Evolutionary conservation across 2,797 vertebrate genomes (phyloP).

Genomic region (Enteromius trimaculatus): DNA sequence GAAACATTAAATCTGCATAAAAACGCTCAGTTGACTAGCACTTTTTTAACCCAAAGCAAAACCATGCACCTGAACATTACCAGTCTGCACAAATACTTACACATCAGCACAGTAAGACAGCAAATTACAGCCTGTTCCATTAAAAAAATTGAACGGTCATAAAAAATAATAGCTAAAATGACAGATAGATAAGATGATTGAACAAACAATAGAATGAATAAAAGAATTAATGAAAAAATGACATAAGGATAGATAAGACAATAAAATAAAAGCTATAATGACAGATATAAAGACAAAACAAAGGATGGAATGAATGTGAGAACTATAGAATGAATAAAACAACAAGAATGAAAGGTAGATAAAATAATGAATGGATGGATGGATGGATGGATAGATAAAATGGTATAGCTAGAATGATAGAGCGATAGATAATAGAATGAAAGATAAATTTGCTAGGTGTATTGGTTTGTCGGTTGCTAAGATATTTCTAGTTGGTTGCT

Average conservation of each 20-base stretch:
- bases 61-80: conserved; percentile 23
- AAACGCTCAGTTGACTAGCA: conserved; percentile 31
- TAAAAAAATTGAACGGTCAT: background rate
- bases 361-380: background rate
- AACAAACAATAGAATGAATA: background rate
- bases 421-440: too few species aligned
- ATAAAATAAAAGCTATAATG: background rate
- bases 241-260: background rate
- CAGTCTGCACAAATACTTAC: conserved; percentile 6
- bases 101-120: conserved; percentile 2
- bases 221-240: background rate
- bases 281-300: background rate
- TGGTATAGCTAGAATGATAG: too few species aligned
- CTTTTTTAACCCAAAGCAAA: conserved; percentile 27
- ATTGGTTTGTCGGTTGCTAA: background rate
- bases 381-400: too few species aligned
- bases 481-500: background rate
- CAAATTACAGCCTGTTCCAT: background rate
- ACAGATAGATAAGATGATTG: background rate
- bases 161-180: background rate
- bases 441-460: too few species aligned
- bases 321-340: background rate
- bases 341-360: background rate
- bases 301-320: background rate
- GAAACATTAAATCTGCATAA: conserved; percentile 56